These are phyloP conservation scores for Passer montanus DNA, from an alignment of 2,113 vertebrate species.

Conservation along the genomic window DNA sequence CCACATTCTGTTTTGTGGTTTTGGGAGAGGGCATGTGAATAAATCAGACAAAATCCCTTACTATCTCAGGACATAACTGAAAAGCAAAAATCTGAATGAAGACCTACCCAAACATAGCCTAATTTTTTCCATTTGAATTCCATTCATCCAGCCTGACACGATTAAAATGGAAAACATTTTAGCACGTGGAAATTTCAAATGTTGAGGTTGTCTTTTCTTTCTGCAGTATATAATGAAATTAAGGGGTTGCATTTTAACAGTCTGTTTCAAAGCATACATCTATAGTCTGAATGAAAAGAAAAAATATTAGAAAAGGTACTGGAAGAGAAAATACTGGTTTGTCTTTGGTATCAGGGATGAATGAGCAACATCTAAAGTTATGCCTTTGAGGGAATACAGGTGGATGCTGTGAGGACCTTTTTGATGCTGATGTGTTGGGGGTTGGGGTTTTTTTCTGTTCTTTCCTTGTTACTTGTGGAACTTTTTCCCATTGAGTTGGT, in stretches of 20 bases:
- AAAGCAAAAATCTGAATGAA: background rate
- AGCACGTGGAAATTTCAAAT: background rate
- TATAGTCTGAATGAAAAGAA: background rate
- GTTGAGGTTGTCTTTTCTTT: background rate
- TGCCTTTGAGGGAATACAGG: background rate
- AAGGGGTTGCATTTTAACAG: background rate
- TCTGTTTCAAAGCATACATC: background rate
- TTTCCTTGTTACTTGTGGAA: background rate
- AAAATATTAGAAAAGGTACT: background rate
- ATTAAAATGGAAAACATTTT: background rate
- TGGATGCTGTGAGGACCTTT: background rate
- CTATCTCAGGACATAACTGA: background rate
- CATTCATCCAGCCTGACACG: background rate
- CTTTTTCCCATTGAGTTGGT: background rate
- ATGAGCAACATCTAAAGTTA: background rate
- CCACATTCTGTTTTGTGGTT: background rate
- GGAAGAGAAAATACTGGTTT: background rate
- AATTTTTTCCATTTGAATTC: background rate
- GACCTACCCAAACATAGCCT: background rate
- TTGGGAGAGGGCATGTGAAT: background rate
- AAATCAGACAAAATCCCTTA: background rate
- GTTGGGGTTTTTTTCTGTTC: background rate
- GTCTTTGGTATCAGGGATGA: background rate
- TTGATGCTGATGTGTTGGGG: background rate
- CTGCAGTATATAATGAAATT: background rate